Evolutionary conservation across 2,888 invertebrate species (phyloP), one percentile per base, ranked within the genome.

Genomic region (Formica aserva): DNA sequence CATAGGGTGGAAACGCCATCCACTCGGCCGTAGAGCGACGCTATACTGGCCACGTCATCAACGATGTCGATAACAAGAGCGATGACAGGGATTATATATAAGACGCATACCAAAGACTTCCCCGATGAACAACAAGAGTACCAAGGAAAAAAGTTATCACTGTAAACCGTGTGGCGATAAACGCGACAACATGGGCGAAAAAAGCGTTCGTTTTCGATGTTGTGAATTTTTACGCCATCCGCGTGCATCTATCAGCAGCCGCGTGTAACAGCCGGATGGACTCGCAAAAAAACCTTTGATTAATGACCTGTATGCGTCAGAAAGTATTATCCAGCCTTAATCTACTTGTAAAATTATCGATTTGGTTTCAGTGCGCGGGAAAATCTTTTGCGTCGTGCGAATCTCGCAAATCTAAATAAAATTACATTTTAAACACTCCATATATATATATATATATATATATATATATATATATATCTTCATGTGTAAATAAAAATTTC

Each of bases 1-100:
- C 83, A 67, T 55, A 66, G 71, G 84, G 78, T 63, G 60, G 74
- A 84, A 87, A 85, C 84, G 81, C 75, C 84, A 85, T 82, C 84
- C 76, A 76, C 87, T 86, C 71, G 60, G n/a, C 13, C 32, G 32
- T 48, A 26, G 26, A 41, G 26, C 22, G 26, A 48, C 29, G 22
- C 32, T 57, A 85, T 78, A 66, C 32, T 38, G 18, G 48, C 74
- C 29, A 32, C 67, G 85, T 83, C 83, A 75, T 66, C 72, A 60
- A 85, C 74, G 82, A 55, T 75, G 69, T 60, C 82, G 77, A 63
- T 65, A 83, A 74, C 57, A 66, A 82, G 65, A 65, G 26, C 60
- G 71, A 62, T 29, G 69, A 38, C 66, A 29, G 55, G n/a, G 45
- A 75, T 52, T 67, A 67, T 77, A 67, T 77, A 65, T 67, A 69